Percentiles rank a stretch among this genome's conserved stretches.
Evolutionary conservation across 2,888 invertebrate species (phyloP).

Genomic region (Peribatodes rhomboidaria): DNA sequence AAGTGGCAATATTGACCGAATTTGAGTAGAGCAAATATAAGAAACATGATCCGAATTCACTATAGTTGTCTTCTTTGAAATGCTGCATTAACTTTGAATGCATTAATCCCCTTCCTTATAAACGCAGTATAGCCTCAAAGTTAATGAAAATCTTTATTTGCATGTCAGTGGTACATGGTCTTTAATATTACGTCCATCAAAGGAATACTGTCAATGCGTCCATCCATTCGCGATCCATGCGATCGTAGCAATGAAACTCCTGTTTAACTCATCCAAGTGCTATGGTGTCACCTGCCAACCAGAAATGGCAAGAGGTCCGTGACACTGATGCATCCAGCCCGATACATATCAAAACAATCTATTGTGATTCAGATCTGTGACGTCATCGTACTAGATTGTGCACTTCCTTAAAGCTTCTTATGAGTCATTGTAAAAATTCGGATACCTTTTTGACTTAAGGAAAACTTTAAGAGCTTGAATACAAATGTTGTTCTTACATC

Average conservation of each 20-base stretch:
- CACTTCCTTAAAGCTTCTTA: slow-evolving; percentile 5
- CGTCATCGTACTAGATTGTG: slow-evolving; percentile 12
- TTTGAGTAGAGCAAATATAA: neutral
- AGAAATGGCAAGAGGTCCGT: slow-evolving; percentile 51
- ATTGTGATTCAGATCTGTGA: slow-evolving; percentile 35
- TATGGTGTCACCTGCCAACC: slow-evolving; percentile 52
- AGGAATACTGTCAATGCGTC: no score
- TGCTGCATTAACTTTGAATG: no score
- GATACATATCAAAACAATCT: slow-evolving; percentile 33
- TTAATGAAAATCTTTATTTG: no score
- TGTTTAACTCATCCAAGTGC: slow-evolving; percentile 15
- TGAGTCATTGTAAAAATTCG: neutral
- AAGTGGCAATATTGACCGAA: neutral
- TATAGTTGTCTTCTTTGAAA: neutral
- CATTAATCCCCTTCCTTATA: no score
- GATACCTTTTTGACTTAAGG: neutral
- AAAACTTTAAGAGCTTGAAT: neutral
- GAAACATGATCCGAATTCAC: neutral
- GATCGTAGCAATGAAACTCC: slow-evolving; percentile 30
- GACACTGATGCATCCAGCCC: slow-evolving; percentile 52
- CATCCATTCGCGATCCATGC: neutral
- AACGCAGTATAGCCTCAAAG: no score
- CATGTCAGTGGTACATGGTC: no score
- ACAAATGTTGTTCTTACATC: neutral
- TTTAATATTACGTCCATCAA: no score